Base-by-base conservation (phyloP, 2,113 vertebrate species). In the Aramus guarauna region DNA sequence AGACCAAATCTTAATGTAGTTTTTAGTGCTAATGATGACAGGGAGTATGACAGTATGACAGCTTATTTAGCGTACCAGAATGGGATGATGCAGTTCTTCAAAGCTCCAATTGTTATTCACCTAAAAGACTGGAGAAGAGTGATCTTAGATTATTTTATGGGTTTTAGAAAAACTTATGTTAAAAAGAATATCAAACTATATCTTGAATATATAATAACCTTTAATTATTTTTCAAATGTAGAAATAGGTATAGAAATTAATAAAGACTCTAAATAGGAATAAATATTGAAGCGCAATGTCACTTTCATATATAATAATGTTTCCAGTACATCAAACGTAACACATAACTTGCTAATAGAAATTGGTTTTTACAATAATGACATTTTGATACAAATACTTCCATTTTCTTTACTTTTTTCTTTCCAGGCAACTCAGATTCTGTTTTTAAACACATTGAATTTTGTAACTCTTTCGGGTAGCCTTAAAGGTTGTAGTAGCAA, bases 401-500 rank as follows among this genome's bases (percentile, higher is more conserved):
- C 56, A 5, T 73, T 66, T 45, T 73, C 11, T 85, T 84, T 15
- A 30, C 14, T 66, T 74, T 81, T 90, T 85, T 71, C 22, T 80
- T 83, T 91, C 32, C 94, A 99, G 99, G 99, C 98, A 80, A 99
- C 99, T 84, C 99, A 99, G 94, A 95, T 99, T 73, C 98, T 99
- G 66, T 99, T 99, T 96, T 97, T 99, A 96, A 99, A 98, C 98
- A 99, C 97, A 2, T 67, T 99, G 97, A 99, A 99, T 98, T 98
- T 99, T 96, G 94, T 99, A 80, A 98, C 98, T 9, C 58, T 99
- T 92, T 98, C 97, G 84, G 98, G 98, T 63, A 97, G 95, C 68
- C 98, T 99, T 21, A 99, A 98, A 94, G 99, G 99, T 60, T 99
- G 99, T 97, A 98, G 99, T 77, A 98, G 98, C 92, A 99, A 98